Evolutionary conservation across 2,113 vertebrate species (phyloP).

Genomic region (Halcyon malimbica): DNA sequence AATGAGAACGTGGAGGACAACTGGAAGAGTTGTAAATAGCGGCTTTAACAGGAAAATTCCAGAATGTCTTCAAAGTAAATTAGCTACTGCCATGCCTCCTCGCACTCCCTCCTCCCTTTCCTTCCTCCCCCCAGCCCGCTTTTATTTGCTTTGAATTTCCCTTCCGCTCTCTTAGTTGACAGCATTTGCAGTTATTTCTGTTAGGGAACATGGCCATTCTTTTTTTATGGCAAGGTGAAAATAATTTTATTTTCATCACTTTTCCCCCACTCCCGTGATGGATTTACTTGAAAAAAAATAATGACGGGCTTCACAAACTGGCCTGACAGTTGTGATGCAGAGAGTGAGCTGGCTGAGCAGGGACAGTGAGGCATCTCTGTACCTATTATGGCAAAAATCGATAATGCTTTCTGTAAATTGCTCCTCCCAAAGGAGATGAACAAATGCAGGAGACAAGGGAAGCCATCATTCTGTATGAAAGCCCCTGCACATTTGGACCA

Average conservation of each 20-base stretch:
- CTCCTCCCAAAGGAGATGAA: slow-evolving; percentile 85
- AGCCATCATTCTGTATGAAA: slow-evolving; percentile 83
- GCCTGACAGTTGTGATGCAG: slow-evolving; percentile 82
- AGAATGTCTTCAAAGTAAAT: slow-evolving; percentile 67
- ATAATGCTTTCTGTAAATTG: slow-evolving; percentile 89
- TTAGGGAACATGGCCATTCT: slow-evolving; percentile 72
- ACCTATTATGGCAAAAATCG: slow-evolving; percentile 89
- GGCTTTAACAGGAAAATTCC: slow-evolving; percentile 53
- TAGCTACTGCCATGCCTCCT: slow-evolving; percentile 73
- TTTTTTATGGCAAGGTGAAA: slow-evolving; percentile 85
- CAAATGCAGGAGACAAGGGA: slow-evolving; percentile 83
- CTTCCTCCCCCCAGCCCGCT: slow-evolving; percentile 69
- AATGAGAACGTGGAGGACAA: neutral
- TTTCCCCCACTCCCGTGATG: slow-evolving; percentile 74
- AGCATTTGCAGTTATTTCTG: slow-evolving; percentile 74
- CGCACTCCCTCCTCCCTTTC: slow-evolving; percentile 63
- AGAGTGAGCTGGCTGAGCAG: slow-evolving; percentile 78
- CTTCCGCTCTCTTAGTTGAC: slow-evolving; percentile 37
- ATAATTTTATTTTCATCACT: slow-evolving; percentile 87
- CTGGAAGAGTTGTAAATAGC: slow-evolving; percentile 32
- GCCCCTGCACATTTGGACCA: slow-evolving; percentile 75
- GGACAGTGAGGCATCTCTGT: slow-evolving; percentile 81
- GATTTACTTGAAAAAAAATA: slow-evolving; percentile 84
- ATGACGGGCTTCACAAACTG: slow-evolving; percentile 82
- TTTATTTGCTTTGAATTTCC: slow-evolving; percentile 62